Evolutionary conservation across 2,888 invertebrate genomes (phyloP), one percentile per base, ranked within the genome.

Genomic region (Clanis bilineata): DNA sequence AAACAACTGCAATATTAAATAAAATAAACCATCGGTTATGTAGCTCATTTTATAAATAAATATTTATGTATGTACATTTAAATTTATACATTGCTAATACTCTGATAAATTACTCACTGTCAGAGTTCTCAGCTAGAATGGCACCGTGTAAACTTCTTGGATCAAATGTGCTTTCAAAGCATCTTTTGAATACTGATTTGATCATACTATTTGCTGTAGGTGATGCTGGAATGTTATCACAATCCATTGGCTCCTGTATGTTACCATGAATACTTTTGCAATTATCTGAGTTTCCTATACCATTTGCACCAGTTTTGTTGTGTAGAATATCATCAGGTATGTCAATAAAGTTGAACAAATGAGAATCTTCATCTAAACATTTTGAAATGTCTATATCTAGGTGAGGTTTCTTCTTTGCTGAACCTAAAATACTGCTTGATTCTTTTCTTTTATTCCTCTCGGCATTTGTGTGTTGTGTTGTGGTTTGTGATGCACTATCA

Each of bases 161-260:
- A 71, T 95, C 93, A 74, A 94, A 95, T n/a, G 96, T 96, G 47
- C 93, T 88, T 82, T 96, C 95, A 82, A 95, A 96, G 79, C 96
- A 96, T 62, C 95, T 93, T 64, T 94, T 93, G 74, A 96, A 96
- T 59, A 96, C 94, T 0, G 93, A 87, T 74, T 94, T 93, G 0
- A 95, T 94, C 64, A 90, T 90, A 56, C 91, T 93, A 23, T 92
- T 94, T 4, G 93, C 90, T 59, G 94, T 89, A 6, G 95, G 95
- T 4, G 95, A 95, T 36, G 84, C 91, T 41, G 94, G 94, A 47
- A 95, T 90, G 18, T 90, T 77, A 67, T 94, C 94, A 71, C 80
- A 82, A 62, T 90, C 83, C 72, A 84, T 79, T 55, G 47, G 25
- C 51, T 66, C 60, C 51, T 61, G 65, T 5, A 23, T 4, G 38